A percentile compares a stretch with the other conserved stretches of the same genome.
Conservation (phyloP, 2,113 vertebrate genomes). For the Bungarus multicinctus region DNA sequence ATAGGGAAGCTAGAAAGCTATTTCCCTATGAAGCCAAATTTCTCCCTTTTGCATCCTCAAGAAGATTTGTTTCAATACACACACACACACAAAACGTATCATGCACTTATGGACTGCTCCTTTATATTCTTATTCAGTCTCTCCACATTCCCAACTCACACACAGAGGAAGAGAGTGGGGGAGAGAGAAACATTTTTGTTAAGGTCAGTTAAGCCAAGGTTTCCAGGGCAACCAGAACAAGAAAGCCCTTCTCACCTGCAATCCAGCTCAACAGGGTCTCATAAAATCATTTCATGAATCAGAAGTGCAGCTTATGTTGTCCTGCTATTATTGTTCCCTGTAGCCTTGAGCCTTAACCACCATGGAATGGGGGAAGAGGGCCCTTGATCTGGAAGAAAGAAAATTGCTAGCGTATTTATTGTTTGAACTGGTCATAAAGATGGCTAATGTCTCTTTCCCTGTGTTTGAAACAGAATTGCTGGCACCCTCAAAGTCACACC, state of each 20-base stretch:
- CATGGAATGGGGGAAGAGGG: neutral
- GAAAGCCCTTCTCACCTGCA: neutral
- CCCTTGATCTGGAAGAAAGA: neutral
- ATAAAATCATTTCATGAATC: neutral
- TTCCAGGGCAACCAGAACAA: constrained; percentile 17
- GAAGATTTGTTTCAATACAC: neutral
- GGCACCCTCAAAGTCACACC: neutral
- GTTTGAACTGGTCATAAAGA: neutral
- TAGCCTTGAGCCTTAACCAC: neutral
- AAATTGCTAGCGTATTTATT: neutral
- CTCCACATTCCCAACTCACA: neutral
- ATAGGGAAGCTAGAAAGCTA: neutral
- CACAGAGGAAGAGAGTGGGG: neutral
- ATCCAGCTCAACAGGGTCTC: neutral
- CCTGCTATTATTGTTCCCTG: neutral
- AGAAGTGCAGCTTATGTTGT: neutral
- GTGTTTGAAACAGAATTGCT: neutral
- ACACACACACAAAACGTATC: neutral
- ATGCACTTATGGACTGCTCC: neutral
- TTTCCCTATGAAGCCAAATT: neutral
- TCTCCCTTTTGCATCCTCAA: neutral
- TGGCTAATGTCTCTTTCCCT: neutral
- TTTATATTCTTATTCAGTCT: neutral
- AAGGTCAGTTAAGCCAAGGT: neutral
- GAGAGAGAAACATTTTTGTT: neutral